phyloP scores from a whole-genome alignment of 2,888 invertebrate species.

The Ornithoptera priamus region DNA sequence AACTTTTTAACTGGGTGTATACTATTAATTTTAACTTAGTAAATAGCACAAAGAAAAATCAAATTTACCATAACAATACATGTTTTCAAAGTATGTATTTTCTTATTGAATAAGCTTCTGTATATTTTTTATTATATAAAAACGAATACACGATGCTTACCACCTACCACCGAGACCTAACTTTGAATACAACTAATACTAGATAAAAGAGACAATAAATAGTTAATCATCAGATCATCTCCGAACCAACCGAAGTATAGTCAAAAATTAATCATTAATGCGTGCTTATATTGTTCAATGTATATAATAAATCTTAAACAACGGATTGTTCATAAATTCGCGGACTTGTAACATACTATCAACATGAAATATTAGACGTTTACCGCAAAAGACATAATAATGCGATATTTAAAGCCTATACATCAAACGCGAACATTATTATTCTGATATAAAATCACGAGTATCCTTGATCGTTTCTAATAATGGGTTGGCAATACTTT shows the following conservation, averaged over 20 bases:
- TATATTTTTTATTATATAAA: too few relatives aligned
- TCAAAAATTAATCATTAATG: slow-evolving; percentile 23
- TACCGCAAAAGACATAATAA: slow-evolving; percentile 33
- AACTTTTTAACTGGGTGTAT: too few relatives aligned
- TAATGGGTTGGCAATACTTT: slow-evolving; percentile 40
- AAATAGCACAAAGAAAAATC: too few relatives aligned
- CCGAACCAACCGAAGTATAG: slow-evolving; percentile 14
- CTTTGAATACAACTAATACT: neutral
- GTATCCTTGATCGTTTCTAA: slow-evolving; percentile 43
- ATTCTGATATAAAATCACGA: slow-evolving; percentile 39
- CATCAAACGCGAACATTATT: slow-evolving; percentile 37
- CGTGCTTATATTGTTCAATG: slow-evolving; percentile 12
- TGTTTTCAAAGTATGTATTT: too few relatives aligned
- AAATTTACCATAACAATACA: too few relatives aligned
- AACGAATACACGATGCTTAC: too few relatives aligned
- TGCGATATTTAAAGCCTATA: slow-evolving; percentile 39
- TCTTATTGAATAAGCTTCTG: too few relatives aligned
- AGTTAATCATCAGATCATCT: slow-evolving; percentile 10
- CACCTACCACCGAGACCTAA: too few relatives aligned
- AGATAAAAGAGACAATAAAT: neutral
- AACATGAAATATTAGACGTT: slow-evolving; percentile 28
- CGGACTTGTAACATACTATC: slow-evolving; percentile 19
- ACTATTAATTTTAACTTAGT: too few relatives aligned
- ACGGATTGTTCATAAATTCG: slow-evolving; percentile 24
- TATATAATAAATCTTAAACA: slow-evolving; percentile 20